Base-by-base conservation (phyloP, 2,888 invertebrate genomes). In the Platycheirus rosarum region DNA sequence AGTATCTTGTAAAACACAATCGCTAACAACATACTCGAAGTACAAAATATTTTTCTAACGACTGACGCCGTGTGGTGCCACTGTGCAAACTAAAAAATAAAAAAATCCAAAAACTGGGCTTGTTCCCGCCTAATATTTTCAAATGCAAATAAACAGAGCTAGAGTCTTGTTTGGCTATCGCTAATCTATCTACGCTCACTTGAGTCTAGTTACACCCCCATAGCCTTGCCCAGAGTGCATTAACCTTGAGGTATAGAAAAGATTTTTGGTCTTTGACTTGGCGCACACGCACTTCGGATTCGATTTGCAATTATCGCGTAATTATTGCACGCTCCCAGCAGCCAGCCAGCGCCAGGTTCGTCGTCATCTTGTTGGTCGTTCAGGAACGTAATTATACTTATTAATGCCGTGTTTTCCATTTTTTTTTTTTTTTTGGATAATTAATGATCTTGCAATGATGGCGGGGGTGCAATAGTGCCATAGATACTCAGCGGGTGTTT, bases 261-360 rank as follows among this genome's bases (percentile, higher is more conserved):
- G 18, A 18, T 44, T 60, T 29, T 60, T 37, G 20, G 53, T 18
- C 35, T 44, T 26, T 44, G 68, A n/a, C 14, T 16, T 35, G 35
- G 23, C 46, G 55, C 48, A 16, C 46, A 55, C 35, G 51, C 63
- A 35, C 29, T 29, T 20, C 26, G 29, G 13, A 63, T 63, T 63
- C 63, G 63, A 63, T 63, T 63, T 80, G 79, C 75, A 80, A 80
- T 75, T 80, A 77, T 80, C 79, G 79, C 69, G 53, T 75, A 80
- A 80, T 76, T 76, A 65, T 76, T 70, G 60, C 48, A 70, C 44
- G 60, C 60, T 60, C 60, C 42, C 60, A 57, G 37, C 68, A 49
- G n/a, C 71, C 46, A 32, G 14, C 37, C 48, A 48, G 32, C 63
- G 20, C 37, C 48, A 14, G 9, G 23, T 8, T 37, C 23, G 48